Percentiles rank a stretch among this genome's conserved stretches.
Conservation (phyloP, 2,888 invertebrate species). For the Luffia ferchaultella region DNA sequence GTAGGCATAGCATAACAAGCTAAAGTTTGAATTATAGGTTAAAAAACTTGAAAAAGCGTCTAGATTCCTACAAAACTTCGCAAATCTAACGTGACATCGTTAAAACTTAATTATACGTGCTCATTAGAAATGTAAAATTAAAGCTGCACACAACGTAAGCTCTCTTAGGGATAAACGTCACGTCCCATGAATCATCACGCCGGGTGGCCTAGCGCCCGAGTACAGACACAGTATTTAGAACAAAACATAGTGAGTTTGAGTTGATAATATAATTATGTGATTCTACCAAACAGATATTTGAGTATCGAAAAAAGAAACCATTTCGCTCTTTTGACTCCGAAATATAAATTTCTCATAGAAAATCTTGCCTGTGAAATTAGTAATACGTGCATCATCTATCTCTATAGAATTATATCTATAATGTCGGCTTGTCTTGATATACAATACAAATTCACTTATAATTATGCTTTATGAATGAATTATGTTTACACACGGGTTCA, state of each 20-base stretch:
- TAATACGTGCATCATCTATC: too few species aligned
- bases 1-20: not conserved
- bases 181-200: not conserved
- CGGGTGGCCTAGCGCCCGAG: not conserved
- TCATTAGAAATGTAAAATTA: not conserved
- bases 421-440: too few species aligned
- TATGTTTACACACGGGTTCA: too few species aligned
- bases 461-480: too few species aligned
- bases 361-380: not conserved
- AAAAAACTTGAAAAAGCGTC: not conserved
- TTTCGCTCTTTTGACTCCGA: not conserved
- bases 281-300: not conserved
- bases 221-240: not conserved
- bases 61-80: not conserved
- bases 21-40: not conserved
- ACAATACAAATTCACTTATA: too few species aligned
- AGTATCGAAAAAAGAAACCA: not conserved
- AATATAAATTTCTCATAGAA: not conserved
- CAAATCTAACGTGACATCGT: not conserved
- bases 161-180: not conserved
- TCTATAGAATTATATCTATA: too few species aligned
- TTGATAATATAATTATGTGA: not conserved
- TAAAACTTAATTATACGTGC: not conserved
- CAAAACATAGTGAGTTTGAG: not conserved
- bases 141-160: not conserved